These are phyloP conservation scores for Sinelater perroti DNA, from an alignment of 2,888 invertebrate genomes.

Conservation along the genomic window DNA sequence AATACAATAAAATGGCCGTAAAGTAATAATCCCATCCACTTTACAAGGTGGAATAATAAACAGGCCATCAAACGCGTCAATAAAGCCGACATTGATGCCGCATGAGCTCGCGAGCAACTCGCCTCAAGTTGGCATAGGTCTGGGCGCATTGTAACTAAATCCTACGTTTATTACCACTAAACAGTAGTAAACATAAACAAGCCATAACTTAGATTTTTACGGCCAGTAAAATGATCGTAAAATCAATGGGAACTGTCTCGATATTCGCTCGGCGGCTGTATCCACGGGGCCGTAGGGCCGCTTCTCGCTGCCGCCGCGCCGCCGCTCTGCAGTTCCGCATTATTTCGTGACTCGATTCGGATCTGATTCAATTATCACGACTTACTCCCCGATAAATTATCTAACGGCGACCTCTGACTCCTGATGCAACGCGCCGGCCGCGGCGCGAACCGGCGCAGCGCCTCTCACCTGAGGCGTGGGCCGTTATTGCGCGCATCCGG, in stretches of 20 bases:
- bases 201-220: slow-evolving; percentile 63
- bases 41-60: slow-evolving; percentile 60
- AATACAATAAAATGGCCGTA: slow-evolving; percentile 52
- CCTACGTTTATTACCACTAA: slow-evolving; percentile 61
- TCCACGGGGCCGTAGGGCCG: slow-evolving; percentile 43
- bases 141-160: slow-evolving; percentile 51
- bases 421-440: slow-evolving; percentile 19
- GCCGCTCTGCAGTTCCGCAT: slow-evolving; percentile 49
- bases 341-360: slow-evolving; percentile 54
- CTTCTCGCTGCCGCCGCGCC: slow-evolving; percentile 42
- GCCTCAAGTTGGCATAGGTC: slow-evolving; percentile 58
- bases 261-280: slow-evolving; percentile 35
- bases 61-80: slow-evolving; percentile 59
- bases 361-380: slow-evolving; percentile 57
- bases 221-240: slow-evolving; percentile 60
- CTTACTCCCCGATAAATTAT: slow-evolving; percentile 46
- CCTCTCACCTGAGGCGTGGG: not conserved
- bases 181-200: slow-evolving; percentile 63
- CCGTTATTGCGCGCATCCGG: not conserved
- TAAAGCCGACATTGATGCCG: slow-evolving; percentile 59
- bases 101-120: slow-evolving; percentile 51
- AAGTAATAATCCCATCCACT: slow-evolving; percentile 56
- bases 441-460: not conserved
- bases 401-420: slow-evolving; percentile 43
- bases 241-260: slow-evolving; percentile 57